phyloP scores from a whole-genome alignment of 2,888 invertebrate species.

The Drosophila pegasa region DNA sequence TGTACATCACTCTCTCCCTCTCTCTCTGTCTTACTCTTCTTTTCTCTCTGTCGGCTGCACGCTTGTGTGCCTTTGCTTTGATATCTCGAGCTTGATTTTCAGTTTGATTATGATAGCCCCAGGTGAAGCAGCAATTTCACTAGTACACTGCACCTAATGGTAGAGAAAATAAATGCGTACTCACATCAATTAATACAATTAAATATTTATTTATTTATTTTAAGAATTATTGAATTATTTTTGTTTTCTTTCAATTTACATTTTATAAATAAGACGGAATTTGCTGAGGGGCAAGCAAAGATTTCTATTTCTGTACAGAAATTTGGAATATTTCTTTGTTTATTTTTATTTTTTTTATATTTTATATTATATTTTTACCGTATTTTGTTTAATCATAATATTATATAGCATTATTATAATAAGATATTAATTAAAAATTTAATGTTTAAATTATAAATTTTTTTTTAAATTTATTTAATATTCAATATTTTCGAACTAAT shows the following conservation, averaged over 20 bases:
- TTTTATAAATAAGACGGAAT: neutral
- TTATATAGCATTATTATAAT: too few species aligned
- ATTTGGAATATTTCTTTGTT: too few species aligned
- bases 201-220: neutral
- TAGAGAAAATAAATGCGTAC: neutral
- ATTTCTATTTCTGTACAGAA: too few species aligned
- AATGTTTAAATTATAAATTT: too few species aligned
- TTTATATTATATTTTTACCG: neutral
- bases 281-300: neutral
- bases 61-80: constrained; percentile 13
- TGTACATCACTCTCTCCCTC: too few species aligned
- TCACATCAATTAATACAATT: neutral
- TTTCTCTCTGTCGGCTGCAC: neutral
- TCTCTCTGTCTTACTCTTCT: neutral
- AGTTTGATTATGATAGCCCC: constrained; percentile 7
- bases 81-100: constrained; percentile 1
- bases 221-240: too few species aligned
- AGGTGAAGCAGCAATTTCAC: neutral
- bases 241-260: neutral
- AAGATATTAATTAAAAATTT: too few species aligned
- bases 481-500: too few species aligned
- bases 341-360: neutral
- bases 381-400: too few species aligned
- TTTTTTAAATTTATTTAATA: too few species aligned
- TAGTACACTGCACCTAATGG: neutral